Evolutionary conservation across 1,140 invertebrate species (phyloP), one percentile per base, ranked within the genome.

Genomic region (Drosophila ficusphila): DNA sequence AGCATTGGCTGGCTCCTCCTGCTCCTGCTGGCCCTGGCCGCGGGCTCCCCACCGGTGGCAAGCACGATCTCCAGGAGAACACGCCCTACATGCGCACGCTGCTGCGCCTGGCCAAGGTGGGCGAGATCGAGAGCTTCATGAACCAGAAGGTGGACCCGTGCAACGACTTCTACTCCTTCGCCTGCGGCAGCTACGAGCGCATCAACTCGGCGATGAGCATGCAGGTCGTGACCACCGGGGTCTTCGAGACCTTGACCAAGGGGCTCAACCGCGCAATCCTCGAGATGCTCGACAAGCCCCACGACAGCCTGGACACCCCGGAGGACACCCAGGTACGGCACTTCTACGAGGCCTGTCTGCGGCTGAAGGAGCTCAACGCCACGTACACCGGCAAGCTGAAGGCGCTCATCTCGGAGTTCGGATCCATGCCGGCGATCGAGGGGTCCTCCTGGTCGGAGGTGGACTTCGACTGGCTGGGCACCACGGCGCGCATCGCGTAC

Each of bases 111-210:
- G 33, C 81, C 0, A 90, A 90, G 34, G 68, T 76, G 0, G 73
- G 75, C 0, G 81, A 86, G 16, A 82, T 91, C 3, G 5, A 53
- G 0, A 86, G 58, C 27, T 88, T 61, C 5, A 90, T 95, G 92
- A 92, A 95, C 72, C 71, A 64, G 14, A 90, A 65, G 2, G 92
- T 90, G 0, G 89, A 95, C 85, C 94, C 94, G 25, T 95, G 94
- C 53, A 86, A 93, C 0, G 92, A 95, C 76, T 95, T 95, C 72
- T 94, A 94, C 67, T 62, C 93, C 64, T 94, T 93, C 44, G 92
- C 92, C 0, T 96, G 95, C 64, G 95, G 95, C 4, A 94, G 94
- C 60, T 96, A 95, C 94, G 90, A 92, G 0, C 46, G 51, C 4
- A 61, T 81, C 1, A 90, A 91, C 62, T 73, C 76, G 7, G 89